Base-by-base conservation (phyloP, 2,113 vertebrate species). In the Zootoca vivipara region DNA sequence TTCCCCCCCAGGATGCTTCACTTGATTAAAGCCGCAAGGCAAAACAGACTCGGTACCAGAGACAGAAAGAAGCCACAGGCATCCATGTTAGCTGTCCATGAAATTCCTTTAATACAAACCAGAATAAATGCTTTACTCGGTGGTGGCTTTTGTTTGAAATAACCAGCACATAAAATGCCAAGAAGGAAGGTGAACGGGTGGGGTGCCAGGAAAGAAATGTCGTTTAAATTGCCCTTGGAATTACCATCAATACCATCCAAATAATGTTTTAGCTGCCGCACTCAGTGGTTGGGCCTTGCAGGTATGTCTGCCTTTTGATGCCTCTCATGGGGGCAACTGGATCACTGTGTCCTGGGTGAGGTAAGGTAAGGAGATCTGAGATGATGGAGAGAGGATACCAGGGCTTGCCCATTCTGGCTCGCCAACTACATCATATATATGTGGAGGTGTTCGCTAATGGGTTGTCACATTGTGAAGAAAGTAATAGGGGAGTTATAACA, bases 1-100 rank as follows among this genome's bases (percentile, higher is more conserved):
- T 3, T 74, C 85, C 78, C 78, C 58, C 58, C 58, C 77, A 81
- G 64, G 84, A 81, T 77, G 28, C 58, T 26, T 67, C 8, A 26
- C 64, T 80, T 58, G 10, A 83, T 91, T 90, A 92, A 75, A 85
- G 18, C 78, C 28, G 35, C 80, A 78, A 90, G 69, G 16, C 28
- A 82, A 69, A 82, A 7, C 70, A 9, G 86, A 93, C 7, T 35
- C 22, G 28, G 56, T 5, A 13, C 1, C 4, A 87, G 79, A 70
- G 73, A 80, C 89, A 91, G 89, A 16, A 30, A 46, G 30, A 88
- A 83, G 24, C 64, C 16, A 12, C 35, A 70, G 33, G 65, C 77
- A 52, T 35, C 73, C 15, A 28, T 83, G 30, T 64, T 67, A 82
- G 5, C 20, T 77, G 15, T 46, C 15, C 82, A 1, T 10, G 82